Evolutionary conservation across 2,113 vertebrate species (phyloP), one percentile per base, ranked within the genome.

Genomic region (Elephantulus edwardii): DNA sequence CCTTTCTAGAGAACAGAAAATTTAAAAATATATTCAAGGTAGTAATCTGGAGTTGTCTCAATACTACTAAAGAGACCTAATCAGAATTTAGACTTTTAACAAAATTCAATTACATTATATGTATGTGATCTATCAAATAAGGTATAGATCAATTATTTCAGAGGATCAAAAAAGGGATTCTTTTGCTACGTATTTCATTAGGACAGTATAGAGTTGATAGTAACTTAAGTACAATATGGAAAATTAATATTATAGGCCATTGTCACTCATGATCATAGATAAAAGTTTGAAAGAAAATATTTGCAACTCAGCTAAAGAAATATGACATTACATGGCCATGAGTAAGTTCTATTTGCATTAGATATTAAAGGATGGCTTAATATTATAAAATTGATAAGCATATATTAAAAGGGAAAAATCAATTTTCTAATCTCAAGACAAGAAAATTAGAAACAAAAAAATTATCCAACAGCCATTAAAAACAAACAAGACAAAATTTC

Each of bases 181-280:
- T n/a, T 78, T 95, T 85, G 6, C 22, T 74, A 50, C 7, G 33
- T 86, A 70, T 64, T 89, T 79, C 78, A 60, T 71, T 66, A 62
- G 11, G 33, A 30, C 7, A n/a, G 17, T 30, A 20, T 83, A 78
- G 89, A 10, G 50, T 88, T 84, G 66, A 75, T 72, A 64, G 16
- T 52, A 87, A 78, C 46, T 13, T 12, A 76, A 46, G 40, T 3
- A 10, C 4, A 70, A 6, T 26, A 40, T 72, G 54, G 71, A 78
- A 78, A 82, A 30, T n/a, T 24, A 90, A 85, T 56, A 46, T 82
- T 46, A 54, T 58, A 85, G 17, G 62, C 4, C 8, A 77, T 8
- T 77, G 6, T 40, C 38, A 70, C 11, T 70, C 4, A 38, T 84
- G 40, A 83, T 26, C 0, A 72, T 60, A n/a, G n/a, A n/a, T n/a